Evolutionary conservation across 2,113 vertebrate genomes (phyloP).

Genomic region (Pomatorhinus ruficollis): DNA sequence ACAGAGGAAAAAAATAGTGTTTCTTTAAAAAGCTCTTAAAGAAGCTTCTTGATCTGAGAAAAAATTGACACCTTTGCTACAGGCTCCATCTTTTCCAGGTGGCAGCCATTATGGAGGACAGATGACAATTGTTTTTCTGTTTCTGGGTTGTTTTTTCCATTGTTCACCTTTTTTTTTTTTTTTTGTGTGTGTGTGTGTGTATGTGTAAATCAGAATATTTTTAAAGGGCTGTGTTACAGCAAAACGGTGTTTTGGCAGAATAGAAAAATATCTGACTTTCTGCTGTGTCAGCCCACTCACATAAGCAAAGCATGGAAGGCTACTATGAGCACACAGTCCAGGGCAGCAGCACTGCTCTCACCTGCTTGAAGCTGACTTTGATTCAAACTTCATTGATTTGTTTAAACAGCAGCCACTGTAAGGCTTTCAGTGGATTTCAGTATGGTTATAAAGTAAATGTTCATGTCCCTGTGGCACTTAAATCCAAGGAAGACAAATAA

Average conservation of each 20-base stretch:
- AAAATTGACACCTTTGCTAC: constrained; percentile 21
- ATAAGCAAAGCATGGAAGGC: neutral
- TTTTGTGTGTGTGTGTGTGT: too few species aligned
- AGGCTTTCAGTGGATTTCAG: neutral
- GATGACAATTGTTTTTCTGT: neutral
- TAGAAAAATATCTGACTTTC: neutral
- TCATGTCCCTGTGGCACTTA: neutral
- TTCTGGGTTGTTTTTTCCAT: neutral
- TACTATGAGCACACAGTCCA: neutral
- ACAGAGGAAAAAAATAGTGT: neutral
- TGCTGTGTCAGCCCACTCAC: neutral
- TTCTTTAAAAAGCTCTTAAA: neutral
- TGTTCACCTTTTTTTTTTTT: neutral
- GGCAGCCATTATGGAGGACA: constrained; percentile 42
- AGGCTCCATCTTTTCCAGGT: constrained; percentile 22
- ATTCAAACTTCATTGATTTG: neutral
- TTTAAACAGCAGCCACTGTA: neutral
- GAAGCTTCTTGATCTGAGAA: neutral
- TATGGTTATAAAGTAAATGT: neutral
- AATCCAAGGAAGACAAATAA: neutral
- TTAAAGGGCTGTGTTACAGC: neutral
- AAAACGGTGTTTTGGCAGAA: neutral
- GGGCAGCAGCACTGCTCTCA: neutral
- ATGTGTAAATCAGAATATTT: neutral
- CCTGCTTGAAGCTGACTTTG: neutral